Conservation (phyloP, 2,113 vertebrate genomes). For the Emydocephalus ijimae region DNA sequence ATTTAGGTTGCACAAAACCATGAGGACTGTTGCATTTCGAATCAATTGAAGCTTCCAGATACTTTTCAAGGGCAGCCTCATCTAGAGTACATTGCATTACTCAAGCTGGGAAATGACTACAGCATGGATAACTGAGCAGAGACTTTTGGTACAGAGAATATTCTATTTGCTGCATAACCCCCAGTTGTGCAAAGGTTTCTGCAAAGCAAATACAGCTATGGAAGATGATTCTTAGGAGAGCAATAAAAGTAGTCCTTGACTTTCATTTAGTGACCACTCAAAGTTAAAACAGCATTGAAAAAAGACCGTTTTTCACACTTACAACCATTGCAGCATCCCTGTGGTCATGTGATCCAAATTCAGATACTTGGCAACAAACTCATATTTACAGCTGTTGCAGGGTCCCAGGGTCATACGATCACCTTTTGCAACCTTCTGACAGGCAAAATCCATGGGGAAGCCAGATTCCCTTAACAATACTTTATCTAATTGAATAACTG, state of each 20-base stretch:
- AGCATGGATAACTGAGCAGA: no score
- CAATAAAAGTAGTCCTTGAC: not conserved
- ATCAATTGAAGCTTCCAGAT: no score
- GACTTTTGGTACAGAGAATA: no score
- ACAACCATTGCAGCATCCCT: no score
- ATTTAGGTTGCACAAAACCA: no score
- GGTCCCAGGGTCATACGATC: not conserved
- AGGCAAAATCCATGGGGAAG: not conserved
- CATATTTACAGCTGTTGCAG: not conserved
- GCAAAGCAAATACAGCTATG: not conserved
- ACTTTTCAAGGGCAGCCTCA: no score
- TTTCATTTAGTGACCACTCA: not conserved
- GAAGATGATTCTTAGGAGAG: not conserved
- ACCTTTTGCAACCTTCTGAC: not conserved
- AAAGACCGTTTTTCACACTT: not conserved
- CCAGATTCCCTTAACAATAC: not conserved
- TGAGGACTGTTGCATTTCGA: no score
- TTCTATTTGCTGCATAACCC: no score
- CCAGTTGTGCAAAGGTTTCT: not conserved
- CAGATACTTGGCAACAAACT: not conserved
- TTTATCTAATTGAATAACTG: no score
- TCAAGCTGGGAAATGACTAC: no score
- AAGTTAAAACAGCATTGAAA: not conserved
- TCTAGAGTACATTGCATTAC: no score
- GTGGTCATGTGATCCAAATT: not conserved